phyloP scores from a whole-genome alignment of 1,140 invertebrate species.

The Meteorus sp. region DNA sequence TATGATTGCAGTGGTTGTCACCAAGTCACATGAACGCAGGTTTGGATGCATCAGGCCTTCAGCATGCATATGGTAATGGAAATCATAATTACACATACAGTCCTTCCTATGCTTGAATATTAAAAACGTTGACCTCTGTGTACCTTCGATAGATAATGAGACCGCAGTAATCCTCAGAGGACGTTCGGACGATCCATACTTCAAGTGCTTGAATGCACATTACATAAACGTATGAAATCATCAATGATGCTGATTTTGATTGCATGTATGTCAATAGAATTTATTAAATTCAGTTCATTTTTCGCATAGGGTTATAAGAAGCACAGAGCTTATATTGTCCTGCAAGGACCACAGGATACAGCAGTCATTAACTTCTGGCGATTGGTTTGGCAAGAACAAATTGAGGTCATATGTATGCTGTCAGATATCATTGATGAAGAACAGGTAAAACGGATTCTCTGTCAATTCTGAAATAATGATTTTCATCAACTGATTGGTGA shows the following conservation, averaged over 20 bases:
- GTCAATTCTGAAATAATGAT: background rate
- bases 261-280: constrained; percentile 47
- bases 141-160: too few relatives aligned
- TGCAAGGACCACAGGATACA: constrained; percentile 90
- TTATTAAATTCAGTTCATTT: background rate
- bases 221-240: too few relatives aligned
- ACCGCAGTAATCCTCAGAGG: too few relatives aligned
- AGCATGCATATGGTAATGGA: too few relatives aligned
- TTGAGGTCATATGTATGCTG: constrained; percentile 93
- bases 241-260: background rate
- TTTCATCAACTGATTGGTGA: background rate
- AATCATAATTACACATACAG: too few relatives aligned
- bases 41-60: too few relatives aligned
- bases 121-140: too few relatives aligned
- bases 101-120: too few relatives aligned
- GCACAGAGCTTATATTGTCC: constrained; percentile 91
- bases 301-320: constrained; percentile 81
- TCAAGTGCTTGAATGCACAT: too few relatives aligned
- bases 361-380: constrained; percentile 96
- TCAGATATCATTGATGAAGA: constrained; percentile 87
- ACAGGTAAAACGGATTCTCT: constrained; percentile 52
- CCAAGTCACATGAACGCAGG: too few relatives aligned
- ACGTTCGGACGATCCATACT: too few relatives aligned
- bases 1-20: background rate
- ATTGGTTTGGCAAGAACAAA: constrained; percentile 95